Conservation (phyloP, 2,113 vertebrate species). For the Caranx ignobilis region DNA sequence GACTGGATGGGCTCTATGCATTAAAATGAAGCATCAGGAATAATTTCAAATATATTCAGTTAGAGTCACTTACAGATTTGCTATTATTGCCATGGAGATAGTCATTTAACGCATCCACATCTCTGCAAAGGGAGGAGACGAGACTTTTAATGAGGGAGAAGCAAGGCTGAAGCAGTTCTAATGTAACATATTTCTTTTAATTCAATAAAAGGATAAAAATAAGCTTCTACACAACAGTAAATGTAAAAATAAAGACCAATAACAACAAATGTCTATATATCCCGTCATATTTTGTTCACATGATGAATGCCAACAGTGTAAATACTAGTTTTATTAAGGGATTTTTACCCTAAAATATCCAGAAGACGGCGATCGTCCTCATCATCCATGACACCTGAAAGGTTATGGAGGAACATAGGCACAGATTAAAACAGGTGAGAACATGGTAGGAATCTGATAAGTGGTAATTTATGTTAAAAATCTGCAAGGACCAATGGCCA, state of each 20-base stretch:
- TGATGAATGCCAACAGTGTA: not conserved
- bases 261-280: not conserved
- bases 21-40: not conserved
- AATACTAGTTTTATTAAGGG: not conserved
- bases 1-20: not conserved
- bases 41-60: not conserved
- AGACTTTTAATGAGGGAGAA: not conserved
- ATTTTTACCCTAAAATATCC: constrained; percentile 98
- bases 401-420: constrained; percentile 39
- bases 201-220: not conserved
- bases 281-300: no score
- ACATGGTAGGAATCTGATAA: not conserved
- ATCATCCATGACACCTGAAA: constrained; percentile 99
- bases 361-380: constrained; percentile 99
- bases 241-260: not conserved
- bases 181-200: not conserved
- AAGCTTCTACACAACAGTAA: not conserved
- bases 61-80: constrained; percentile 92
- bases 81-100: constrained; percentile 96
- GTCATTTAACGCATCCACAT: constrained; percentile 96
- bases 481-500: no score
- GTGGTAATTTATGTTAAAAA: not conserved
- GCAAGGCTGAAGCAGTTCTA: not conserved
- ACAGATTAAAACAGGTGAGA: constrained; percentile 7
- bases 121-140: constrained; percentile 82